Base-by-base conservation (phyloP, 2,113 vertebrate species). In the Rynchops niger region DNA sequence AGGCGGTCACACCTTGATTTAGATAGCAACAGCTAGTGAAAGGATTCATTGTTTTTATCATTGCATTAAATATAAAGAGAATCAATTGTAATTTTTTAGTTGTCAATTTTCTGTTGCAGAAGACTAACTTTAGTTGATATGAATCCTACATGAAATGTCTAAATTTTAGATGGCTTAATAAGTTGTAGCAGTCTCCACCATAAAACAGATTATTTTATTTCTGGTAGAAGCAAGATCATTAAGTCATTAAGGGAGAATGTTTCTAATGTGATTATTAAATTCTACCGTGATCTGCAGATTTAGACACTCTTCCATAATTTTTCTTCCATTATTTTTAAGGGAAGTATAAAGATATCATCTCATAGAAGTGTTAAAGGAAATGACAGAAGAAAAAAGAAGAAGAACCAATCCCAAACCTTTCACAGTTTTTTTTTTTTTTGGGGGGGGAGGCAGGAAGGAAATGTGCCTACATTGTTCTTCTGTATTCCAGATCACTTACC, bases 191-290 rank as follows among this genome's bases (percentile, higher is more conserved):
- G 15, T 67, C 72, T 15, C 14, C 26, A 45, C 4, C 9, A 36
- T 62, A 63, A 90, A 17, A 3, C 9, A 55, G 15, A 52, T 42
- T 86, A 30, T 16, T 84, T 86, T 29, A 79, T 38, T 77, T 93
- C 88, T 73, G 58, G 38, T 79, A 97, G 40, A 27, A 63, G 52
- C 6, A 27, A 95, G 84, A 53, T 91, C 70, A 55, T 20, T 34
- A 93, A 94, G 61, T 40, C 11, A 52, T 94, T 93, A 92, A 85
- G 88, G 93, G 15, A 91, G 16, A 91, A 91, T n/a, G 17, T 40
- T 70, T 34, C 62, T 82, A 71, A 95, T 74, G 30, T 30, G 50
- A 53, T 86, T 83, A 82, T 71, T 82, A 49, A 90, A 95, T 71
- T 93, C 66, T 58, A 22, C 59, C 85, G 34, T 17, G 16, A 90